Evolutionary conservation across 1,140 invertebrate species (phyloP).

Genomic region (Macrosteles quadrilineatus): DNA sequence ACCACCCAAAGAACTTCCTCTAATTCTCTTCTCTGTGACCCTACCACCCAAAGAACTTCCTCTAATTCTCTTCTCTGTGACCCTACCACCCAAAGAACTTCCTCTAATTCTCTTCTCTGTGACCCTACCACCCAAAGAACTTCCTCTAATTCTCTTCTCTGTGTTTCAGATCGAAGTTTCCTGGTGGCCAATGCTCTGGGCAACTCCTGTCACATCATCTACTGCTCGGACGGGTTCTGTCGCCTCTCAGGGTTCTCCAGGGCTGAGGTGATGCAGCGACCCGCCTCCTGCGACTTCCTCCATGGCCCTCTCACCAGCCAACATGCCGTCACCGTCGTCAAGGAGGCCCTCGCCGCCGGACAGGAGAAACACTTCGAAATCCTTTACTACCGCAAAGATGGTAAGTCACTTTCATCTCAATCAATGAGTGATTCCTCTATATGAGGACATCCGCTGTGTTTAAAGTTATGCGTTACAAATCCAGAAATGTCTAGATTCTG

Average conservation of each 20-base stretch:
- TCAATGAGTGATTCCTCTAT: no score
- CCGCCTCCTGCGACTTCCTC: conserved; percentile 76
- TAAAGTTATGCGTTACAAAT: no score
- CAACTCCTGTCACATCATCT: conserved; percentile 78
- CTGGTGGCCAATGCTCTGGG: conserved; percentile 80
- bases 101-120: no score
- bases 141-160: no score
- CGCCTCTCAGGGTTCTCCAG: conserved; percentile 73
- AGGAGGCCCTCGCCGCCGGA: conserved; percentile 68
- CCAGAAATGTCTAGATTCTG: no score
- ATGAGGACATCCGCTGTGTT: no score
- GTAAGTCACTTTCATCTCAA: conserved; percentile 63
- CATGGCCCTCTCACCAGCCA: conserved; percentile 78
- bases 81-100: no score
- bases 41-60: no score
- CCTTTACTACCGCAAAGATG: conserved; percentile 82
- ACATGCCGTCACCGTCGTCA: conserved; percentile 66
- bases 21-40: no score
- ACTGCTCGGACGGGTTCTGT: conserved; percentile 86
- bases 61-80: no score
- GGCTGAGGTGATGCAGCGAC: conserved; percentile 80
- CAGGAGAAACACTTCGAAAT: conserved; percentile 82
- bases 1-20: no score
- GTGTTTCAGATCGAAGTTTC: conserved; percentile 77
- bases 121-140: no score